These are phyloP conservation scores for Silurus glanis DNA, from an alignment of 2,113 vertebrate genomes.

Conservation along the genomic window DNA sequence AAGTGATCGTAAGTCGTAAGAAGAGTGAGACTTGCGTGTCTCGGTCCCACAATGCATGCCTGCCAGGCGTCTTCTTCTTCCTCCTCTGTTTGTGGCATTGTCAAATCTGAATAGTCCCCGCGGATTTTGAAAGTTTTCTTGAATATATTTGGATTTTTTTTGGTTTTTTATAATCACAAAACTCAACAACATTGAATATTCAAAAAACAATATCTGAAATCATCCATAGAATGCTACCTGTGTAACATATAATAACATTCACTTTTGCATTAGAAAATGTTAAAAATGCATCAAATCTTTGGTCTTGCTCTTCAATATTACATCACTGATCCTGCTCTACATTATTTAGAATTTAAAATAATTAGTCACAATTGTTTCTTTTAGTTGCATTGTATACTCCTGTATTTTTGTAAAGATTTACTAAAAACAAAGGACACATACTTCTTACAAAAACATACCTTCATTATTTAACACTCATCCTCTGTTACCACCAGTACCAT, in stretches of 20 bases:
- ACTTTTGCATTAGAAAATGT: slow-evolving; percentile 22
- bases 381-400: neutral
- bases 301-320: slow-evolving; percentile 41
- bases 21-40: too few species aligned
- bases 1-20: too few species aligned
- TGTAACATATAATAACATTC: slow-evolving; percentile 28
- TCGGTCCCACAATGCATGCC: too few species aligned
- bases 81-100: too few species aligned
- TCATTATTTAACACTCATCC: slow-evolving; percentile 28
- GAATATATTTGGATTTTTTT: neutral
- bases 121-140: too few species aligned
- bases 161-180: slow-evolving; percentile 22
- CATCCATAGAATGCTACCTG: slow-evolving; percentile 39
- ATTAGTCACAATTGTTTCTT: neutral
- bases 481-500: slow-evolving; percentile 39
- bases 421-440: slow-evolving; percentile 42
- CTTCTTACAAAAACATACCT: slow-evolving; percentile 46
- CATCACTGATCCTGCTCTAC: neutral
- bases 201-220: slow-evolving; percentile 47
- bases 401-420: slow-evolving; percentile 26
- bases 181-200: neutral
- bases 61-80: too few species aligned
- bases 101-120: too few species aligned
- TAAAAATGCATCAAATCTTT: slow-evolving; percentile 42
- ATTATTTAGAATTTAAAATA: slow-evolving; percentile 1